Evolutionary conservation across 2,797 vertebrate species (phyloP), one percentile per base, ranked within the genome.

Genomic region (Notoglanidium macrostoma): DNA sequence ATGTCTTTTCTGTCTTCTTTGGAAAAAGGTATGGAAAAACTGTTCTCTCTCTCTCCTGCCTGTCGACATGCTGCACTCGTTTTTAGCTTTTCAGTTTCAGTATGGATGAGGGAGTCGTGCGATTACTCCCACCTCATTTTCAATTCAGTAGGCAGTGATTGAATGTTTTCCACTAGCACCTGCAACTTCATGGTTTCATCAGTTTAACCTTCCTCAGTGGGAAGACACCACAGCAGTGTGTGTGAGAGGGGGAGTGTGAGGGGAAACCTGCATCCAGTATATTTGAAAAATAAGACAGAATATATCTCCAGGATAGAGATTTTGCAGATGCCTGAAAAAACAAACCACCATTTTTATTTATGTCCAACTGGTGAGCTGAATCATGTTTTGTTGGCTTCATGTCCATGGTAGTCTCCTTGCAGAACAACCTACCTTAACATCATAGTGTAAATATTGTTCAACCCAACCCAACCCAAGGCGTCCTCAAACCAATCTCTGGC

Each of bases 61-160:
- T 57, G 55, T 55, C 23, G 35, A 29, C 46, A 8, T 80, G 85
- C 49, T 44, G 65, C 46, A 70, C 55, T 61, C 35, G 55, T 80
- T 23, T 26, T 61, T 54, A 59, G 17, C 29, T 81, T 72, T 32
- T 72, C 61, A 46, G 40, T 81, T 35, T 59, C 14, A 26, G 55
- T 87, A 74, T 83, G 57, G 68, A 82, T 65, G 68, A 87, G 57
- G 26, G 12, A 82, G 51, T 61, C 54, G 6, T 29, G 49, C 35
- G 70, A 83, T 87, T 74, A 76, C 86, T 83, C 86, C 79, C 79
- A 76, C 86, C 63, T 49, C 61, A 44, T 76, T 63, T 76, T 74
- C 80, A 83, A 59, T 81, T 70, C 65, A 82, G 70, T 73, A 82
- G 80, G 76, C 76, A 70, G 6, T 15, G 26, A 59, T 59, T 80